Conservation (phyloP, 2,797 vertebrate species). For the Lepus oiostolus region DNA sequence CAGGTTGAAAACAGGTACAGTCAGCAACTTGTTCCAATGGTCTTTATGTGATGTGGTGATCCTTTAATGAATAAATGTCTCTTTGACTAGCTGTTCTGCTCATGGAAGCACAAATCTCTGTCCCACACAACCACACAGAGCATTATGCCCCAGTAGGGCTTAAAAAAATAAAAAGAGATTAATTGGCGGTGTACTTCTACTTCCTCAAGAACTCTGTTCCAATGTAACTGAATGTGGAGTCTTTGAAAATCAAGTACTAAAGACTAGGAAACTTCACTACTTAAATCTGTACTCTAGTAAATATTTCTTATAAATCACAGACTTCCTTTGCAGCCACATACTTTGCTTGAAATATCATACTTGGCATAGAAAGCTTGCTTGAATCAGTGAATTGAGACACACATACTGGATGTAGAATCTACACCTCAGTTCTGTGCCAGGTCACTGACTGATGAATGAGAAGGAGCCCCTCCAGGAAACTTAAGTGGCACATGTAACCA, state of each 20-base stretch:
- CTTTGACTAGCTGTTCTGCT: background rate
- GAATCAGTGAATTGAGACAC: constrained; percentile 15
- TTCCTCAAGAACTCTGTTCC: background rate
- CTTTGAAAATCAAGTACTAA: constrained; percentile 42
- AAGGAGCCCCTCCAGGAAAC: constrained; percentile 4
- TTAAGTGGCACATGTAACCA: background rate
- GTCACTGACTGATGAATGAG: background rate
- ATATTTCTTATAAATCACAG: constrained; percentile 27
- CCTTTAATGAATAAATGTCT: constrained; percentile 32
- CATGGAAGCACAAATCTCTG: background rate
- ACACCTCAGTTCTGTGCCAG: background rate
- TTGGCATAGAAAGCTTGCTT: background rate
- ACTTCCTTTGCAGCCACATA: constrained; percentile 41
- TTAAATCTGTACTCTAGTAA: constrained; percentile 36
- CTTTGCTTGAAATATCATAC: constrained; percentile 33
- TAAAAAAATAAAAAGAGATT: background rate
- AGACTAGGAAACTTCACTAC: background rate
- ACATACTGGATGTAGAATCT: background rate
- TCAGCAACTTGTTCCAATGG: background rate
- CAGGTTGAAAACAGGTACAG: background rate
- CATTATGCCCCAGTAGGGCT: background rate
- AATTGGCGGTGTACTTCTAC: background rate
- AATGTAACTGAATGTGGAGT: background rate
- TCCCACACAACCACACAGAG: background rate
- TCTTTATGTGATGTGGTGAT: constrained; percentile 14